Percentiles rank a stretch among this genome's conserved stretches.
phyloP scores from a whole-genome alignment of 53 echinoderm and acorn worm genomes.

The Holothuria leucospilota region DNA sequence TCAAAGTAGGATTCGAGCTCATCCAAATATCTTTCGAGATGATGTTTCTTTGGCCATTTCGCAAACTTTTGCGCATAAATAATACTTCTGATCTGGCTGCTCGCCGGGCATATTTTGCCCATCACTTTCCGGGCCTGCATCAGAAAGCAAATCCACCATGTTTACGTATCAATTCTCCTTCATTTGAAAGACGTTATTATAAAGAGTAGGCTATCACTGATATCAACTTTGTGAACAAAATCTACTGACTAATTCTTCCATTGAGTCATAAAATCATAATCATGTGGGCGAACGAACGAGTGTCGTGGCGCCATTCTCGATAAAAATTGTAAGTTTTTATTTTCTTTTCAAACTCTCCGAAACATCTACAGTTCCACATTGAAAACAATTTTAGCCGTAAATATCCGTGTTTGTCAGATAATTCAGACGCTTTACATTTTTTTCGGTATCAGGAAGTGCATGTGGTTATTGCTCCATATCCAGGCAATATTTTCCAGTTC shows the following conservation, averaged over 20 bases:
- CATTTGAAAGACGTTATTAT: constrained; percentile 30
- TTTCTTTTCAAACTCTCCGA: constrained; percentile 14
- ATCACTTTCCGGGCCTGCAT: constrained; percentile 11
- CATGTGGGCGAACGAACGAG: constrained; percentile 37
- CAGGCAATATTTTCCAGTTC: not conserved
- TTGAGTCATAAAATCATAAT: constrained; percentile 30
- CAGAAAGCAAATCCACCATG: not conserved
- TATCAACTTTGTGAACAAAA: constrained; percentile 20
- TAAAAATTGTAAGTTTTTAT: constrained; percentile 41
- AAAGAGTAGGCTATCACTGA: constrained; percentile 4
- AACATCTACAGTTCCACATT: not conserved
- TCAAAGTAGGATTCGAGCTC: not conserved
- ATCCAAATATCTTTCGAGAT: not conserved
- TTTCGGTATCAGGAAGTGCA: constrained; percentile 19
- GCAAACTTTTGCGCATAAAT: constrained; percentile 23
- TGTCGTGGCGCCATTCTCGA: constrained; percentile 27
- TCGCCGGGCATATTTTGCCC: not conserved
- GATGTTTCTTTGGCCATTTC: constrained; percentile 5
- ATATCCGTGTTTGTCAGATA: not conserved
- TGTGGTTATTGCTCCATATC: constrained; percentile 36
- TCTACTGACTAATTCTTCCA: constrained; percentile 23
- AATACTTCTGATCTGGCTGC: constrained; percentile 12
- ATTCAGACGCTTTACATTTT: not conserved
- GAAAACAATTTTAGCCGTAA: not conserved
- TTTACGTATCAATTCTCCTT: not conserved